These are phyloP conservation scores for Smutsia gigantea DNA, from an alignment of 2,797 vertebrate species.

Conservation along the genomic window DNA sequence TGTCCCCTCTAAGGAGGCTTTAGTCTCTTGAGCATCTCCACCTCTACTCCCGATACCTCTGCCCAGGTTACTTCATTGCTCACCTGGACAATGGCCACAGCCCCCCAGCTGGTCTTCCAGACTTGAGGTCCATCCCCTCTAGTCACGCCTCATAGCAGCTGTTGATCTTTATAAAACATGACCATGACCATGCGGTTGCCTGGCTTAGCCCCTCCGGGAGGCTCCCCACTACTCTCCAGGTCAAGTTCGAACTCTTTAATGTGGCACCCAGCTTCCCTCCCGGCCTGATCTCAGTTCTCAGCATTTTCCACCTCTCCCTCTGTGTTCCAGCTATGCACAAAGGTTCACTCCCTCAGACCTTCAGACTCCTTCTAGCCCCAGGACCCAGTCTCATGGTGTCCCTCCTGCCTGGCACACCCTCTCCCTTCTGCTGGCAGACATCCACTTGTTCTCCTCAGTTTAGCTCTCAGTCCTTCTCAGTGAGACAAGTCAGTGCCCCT, in stretches of 20 bases:
- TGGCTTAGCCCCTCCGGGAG: accelerated
- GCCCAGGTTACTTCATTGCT: not conserved
- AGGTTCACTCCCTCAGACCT: not conserved
- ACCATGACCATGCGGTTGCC: accelerated
- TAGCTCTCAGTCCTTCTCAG: not conserved
- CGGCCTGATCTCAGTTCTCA: not conserved
- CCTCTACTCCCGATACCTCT: not conserved
- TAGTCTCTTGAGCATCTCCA: not conserved
- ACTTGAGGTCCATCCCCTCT: accelerated
- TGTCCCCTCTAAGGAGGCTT: not conserved
- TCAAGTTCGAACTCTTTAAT: not conserved
- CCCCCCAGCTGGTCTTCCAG: not conserved
- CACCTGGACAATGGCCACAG: not conserved
- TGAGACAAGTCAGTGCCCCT: accelerated
- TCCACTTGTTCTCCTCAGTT: not conserved
- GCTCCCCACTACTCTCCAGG: not conserved
- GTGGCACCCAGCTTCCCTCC: not conserved
- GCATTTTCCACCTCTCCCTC: not conserved
- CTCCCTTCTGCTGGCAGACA: not conserved
- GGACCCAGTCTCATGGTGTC: accelerated
- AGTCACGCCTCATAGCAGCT: not conserved
- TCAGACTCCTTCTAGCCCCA: not conserved
- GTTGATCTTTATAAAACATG: not conserved
- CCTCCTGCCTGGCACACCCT: not conserved
- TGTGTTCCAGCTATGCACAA: not conserved